Percentiles rank a stretch among this genome's conserved stretches.
These are phyloP conservation scores for Miichthys miiuy DNA, from an alignment of 2,797 vertebrate genomes.

Conservation along the genomic window DNA sequence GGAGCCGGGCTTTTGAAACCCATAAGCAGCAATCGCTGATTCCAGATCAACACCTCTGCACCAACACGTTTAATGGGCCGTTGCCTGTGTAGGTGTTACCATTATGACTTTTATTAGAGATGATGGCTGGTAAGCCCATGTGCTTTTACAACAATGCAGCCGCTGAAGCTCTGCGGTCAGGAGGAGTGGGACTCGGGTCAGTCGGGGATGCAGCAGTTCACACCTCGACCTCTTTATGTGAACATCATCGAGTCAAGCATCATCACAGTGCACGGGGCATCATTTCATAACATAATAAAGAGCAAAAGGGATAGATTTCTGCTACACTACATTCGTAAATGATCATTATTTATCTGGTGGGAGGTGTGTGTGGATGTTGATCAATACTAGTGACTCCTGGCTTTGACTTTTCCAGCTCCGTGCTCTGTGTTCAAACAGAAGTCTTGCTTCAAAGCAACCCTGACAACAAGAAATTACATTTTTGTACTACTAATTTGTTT, in stretches of 20 bases:
- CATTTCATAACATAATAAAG: not conserved
- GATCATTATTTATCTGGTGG: constrained; percentile 26
- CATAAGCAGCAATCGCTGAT: not conserved
- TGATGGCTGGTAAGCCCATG: constrained; percentile 21
- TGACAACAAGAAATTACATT: not conserved
- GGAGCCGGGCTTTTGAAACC: constrained; percentile 5
- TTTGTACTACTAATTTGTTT: not conserved
- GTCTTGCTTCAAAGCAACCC: not conserved
- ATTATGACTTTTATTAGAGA: constrained; percentile 45
- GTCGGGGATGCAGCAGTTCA: not conserved
- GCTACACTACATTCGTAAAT: constrained; percentile 19
- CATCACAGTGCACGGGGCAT: not conserved
- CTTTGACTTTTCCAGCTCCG: constrained; percentile 31
- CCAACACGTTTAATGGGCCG: constrained; percentile 14
- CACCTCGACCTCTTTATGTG: not conserved
- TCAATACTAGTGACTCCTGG: constrained; percentile 62
- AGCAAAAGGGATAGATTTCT: not conserved
- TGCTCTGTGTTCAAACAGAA: not conserved
- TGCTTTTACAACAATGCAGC: constrained; percentile 12
- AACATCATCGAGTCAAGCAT: not conserved
- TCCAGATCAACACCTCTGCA: constrained; percentile 45
- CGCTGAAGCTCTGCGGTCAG: not conserved
- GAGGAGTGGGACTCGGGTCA: constrained; percentile 32
- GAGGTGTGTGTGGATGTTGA: constrained; percentile 35
- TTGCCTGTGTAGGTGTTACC: constrained; percentile 36